These are phyloP conservation scores for Nomada fabriciana DNA, from an alignment of 2,888 invertebrate genomes.

Conservation along the genomic window DNA sequence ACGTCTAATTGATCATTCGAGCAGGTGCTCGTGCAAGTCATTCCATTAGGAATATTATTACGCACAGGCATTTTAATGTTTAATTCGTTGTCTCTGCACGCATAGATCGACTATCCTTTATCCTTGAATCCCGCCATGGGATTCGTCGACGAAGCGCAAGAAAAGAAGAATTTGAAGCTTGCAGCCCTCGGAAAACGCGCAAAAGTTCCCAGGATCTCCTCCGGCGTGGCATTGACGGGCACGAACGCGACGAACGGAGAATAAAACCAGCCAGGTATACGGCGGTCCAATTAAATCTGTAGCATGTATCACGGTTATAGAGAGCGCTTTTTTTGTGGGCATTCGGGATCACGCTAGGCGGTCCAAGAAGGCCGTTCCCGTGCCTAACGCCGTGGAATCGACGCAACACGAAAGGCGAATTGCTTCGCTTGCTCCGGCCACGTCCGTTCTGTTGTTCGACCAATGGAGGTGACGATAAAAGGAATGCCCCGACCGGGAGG, in stretches of 20 bases:
- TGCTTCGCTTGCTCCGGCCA: constrained; percentile 16
- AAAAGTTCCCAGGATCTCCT: constrained; percentile 36
- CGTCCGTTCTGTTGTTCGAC: constrained; percentile 11
- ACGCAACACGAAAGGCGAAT: constrained; percentile 62
- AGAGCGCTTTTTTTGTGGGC: constrained; percentile 64
- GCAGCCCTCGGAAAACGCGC: constrained; percentile 1
- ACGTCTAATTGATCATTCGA: constrained; percentile 15
- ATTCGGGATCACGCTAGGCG: constrained; percentile 63
- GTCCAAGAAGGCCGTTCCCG: constrained; percentile 64
- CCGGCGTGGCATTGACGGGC: constrained; percentile 35
- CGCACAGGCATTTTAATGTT: too few relatives aligned
- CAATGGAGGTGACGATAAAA: constrained; percentile 27
- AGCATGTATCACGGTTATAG: constrained; percentile 65
- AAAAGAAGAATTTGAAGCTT: neutral
- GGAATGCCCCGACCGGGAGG: neutral
- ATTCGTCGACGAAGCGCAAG: neutral
- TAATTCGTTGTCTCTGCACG: too few relatives aligned
- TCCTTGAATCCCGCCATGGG: too few relatives aligned
- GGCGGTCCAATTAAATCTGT: constrained; percentile 73
- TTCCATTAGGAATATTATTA: neutral
- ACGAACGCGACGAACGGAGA: constrained; percentile 32
- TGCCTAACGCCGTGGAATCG: constrained; percentile 70
- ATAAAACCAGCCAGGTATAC: constrained; percentile 62
- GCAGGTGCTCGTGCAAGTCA: too few relatives aligned
- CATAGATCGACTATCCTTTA: too few relatives aligned